A percentile compares a stretch with the other conserved stretches of the same genome.
Evolutionary conservation across 2,113 vertebrate species (phyloP).

Genomic region (Accipiter virgatus): DNA sequence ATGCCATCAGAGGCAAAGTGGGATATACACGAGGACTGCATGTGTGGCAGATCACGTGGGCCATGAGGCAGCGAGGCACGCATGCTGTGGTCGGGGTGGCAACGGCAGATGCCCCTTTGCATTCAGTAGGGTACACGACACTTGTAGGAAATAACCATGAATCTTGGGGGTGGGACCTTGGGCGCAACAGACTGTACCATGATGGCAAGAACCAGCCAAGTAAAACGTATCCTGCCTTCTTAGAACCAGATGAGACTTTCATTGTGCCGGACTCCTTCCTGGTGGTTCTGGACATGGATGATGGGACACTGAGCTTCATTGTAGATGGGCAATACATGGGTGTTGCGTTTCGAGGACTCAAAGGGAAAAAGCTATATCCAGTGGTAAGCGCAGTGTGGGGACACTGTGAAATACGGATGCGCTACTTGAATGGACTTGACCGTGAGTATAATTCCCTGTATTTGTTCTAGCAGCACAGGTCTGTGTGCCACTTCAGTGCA

Average conservation of each 20-base stretch:
- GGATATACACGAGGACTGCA: slow-evolving; percentile 95
- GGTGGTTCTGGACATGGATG: slow-evolving; percentile 98
- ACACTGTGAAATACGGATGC: slow-evolving; percentile 98
- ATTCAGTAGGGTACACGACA: slow-evolving; percentile 94
- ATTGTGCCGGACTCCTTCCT: slow-evolving; percentile 96
- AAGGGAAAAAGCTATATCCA: slow-evolving; percentile 94
- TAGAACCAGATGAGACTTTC: slow-evolving; percentile 94
- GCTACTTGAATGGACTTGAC: slow-evolving; percentile 99
- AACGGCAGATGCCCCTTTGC: slow-evolving; percentile 87
- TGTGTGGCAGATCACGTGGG: slow-evolving; percentile 98
- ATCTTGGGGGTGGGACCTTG: slow-evolving; percentile 99
- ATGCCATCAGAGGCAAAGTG: slow-evolving; percentile 90
- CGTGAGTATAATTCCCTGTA: slow-evolving; percentile 83
- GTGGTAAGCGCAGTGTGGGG: slow-evolving; percentile 98
- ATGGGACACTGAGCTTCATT: slow-evolving; percentile 94
- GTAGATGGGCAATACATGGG: slow-evolving; percentile 98
- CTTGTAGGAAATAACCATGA: slow-evolving; percentile 93
- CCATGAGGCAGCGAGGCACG: slow-evolving; percentile 93
- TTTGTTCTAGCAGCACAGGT: not conserved
- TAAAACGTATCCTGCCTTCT: slow-evolving; percentile 90
- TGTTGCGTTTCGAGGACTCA: slow-evolving; percentile 93
- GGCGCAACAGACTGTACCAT: slow-evolving; percentile 95
- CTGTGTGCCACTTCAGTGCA: not conserved
- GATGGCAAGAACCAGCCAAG: slow-evolving; percentile 94
- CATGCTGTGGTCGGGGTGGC: slow-evolving; percentile 95